A percentile compares a stretch with the other conserved stretches of the same genome.
Conservation (phyloP, 2,888 invertebrate genomes). For the Ceratothoa steindachneri region DNA sequence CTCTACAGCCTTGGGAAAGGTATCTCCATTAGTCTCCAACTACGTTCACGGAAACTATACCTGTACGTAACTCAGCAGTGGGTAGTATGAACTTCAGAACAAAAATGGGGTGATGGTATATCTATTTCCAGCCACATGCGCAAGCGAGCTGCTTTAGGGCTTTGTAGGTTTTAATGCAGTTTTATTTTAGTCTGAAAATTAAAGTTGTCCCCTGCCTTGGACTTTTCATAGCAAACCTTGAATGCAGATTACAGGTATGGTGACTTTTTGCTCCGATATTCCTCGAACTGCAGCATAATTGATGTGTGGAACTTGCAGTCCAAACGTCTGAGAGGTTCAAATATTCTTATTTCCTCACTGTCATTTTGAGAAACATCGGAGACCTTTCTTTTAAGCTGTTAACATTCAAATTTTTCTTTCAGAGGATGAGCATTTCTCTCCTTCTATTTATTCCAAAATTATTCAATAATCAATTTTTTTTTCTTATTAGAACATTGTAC, state of each 20-base stretch:
- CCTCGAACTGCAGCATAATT: slow-evolving; percentile 31
- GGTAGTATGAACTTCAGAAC: not conserved
- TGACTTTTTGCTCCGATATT: slow-evolving; percentile 41
- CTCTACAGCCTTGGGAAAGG: slow-evolving; percentile 71
- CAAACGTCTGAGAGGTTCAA: too few species aligned
- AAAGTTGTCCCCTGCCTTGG: not conserved
- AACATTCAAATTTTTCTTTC: slow-evolving; percentile 42
- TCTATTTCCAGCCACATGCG: slow-evolving; percentile 1
- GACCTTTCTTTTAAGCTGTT: slow-evolving; percentile 35
- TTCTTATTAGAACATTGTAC: not conserved
- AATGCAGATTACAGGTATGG: slow-evolving; percentile 38
- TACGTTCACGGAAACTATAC: slow-evolving; percentile 85
- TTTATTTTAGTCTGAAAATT: not conserved
- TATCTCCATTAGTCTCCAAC: slow-evolving; percentile 72
- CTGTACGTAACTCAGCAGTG: slow-evolving; percentile 61
- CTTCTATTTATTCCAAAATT: slow-evolving; percentile 38
- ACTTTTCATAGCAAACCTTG: slow-evolving; percentile 1
- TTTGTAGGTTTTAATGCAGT: not conserved
- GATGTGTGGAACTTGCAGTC: slow-evolving; percentile 16
- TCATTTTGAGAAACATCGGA: slow-evolving; percentile 44
- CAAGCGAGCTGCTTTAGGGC: slow-evolving; percentile 8
- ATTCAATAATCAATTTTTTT: too few species aligned
- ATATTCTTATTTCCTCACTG: not conserved
- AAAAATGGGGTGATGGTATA: not conserved
- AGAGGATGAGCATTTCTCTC: slow-evolving; percentile 47